Evolutionary conservation across 1,140 invertebrate species (phyloP).

Genomic region (Formica exsecta): DNA sequence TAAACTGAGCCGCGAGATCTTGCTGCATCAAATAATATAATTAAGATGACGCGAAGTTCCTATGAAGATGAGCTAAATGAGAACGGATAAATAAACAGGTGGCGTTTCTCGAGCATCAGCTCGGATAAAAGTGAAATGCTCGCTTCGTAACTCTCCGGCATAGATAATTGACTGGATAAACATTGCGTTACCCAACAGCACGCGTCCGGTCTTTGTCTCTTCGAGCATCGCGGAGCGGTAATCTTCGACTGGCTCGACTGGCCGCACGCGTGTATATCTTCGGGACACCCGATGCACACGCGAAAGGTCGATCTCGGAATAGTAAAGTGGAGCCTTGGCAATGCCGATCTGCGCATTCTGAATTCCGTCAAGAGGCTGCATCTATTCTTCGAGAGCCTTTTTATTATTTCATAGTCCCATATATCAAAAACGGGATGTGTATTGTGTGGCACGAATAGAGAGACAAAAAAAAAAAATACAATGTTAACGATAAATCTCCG

Average conservation of each 20-base stretch:
- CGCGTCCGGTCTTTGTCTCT: conserved; percentile 82
- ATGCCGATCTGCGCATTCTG: conserved; percentile 51
- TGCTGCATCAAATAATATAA: background rate
- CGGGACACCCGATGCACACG: conserved; percentile 36
- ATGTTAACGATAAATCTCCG: background rate
- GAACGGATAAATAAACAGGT: conserved; percentile 24
- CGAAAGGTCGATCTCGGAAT: conserved; percentile 77
- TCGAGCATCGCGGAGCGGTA: background rate
- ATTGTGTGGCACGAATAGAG: background rate
- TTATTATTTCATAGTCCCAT: background rate
- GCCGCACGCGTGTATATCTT: conserved; percentile 6
- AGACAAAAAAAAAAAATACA: background rate
- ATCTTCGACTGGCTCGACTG: background rate
- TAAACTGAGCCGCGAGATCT: background rate
- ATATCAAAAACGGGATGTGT: background rate
- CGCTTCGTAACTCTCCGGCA: conserved; percentile 65
- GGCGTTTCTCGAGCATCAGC: conserved; percentile 58
- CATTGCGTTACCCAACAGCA: conserved; percentile 77
- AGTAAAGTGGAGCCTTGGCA: conserved; percentile 72
- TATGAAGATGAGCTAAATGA: conserved; percentile 89
- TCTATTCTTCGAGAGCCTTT: conserved; percentile 57
- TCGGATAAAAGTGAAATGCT: conserved; percentile 82
- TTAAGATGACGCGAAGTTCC: background rate
- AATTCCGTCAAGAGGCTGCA: conserved; percentile 52
- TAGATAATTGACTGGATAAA: conserved; percentile 82